phyloP scores from a whole-genome alignment of 2,113 vertebrate species.

The Choloepus hoffmanni region DNA sequence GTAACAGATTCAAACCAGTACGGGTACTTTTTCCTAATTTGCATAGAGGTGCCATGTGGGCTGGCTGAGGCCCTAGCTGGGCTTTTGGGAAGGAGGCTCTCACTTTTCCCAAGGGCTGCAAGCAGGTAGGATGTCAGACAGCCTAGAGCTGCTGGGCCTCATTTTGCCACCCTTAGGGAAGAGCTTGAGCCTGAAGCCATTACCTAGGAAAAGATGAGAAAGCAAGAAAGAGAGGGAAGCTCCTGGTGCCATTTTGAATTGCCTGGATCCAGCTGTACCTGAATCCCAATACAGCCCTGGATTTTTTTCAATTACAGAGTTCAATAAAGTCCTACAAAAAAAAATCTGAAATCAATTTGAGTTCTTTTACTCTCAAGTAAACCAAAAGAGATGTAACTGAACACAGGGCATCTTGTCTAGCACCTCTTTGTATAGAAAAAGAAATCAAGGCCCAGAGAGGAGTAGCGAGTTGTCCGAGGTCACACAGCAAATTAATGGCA shows the following conservation, averaged over 20 bases:
- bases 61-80: background rate
- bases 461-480: background rate
- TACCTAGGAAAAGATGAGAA: background rate
- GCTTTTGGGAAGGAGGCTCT: background rate
- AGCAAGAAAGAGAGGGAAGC: background rate
- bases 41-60: background rate
- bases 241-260: background rate
- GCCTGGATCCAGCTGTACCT: background rate
- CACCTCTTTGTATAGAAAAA: background rate
- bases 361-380: background rate
- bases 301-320: background rate
- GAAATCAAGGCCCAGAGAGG: background rate
- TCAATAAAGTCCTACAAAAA: background rate
- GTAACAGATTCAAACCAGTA: too few species aligned
- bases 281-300: background rate
- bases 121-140: background rate
- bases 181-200: background rate
- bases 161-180: background rate
- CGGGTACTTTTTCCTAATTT: background rate
- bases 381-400: background rate
- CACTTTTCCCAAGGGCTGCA: background rate
- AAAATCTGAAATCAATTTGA: background rate
- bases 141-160: background rate
- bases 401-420: background rate
- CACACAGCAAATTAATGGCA: background rate